Conservation (phyloP, 1,140 invertebrate species). For the Oncopeltus fasciatus region DNA sequence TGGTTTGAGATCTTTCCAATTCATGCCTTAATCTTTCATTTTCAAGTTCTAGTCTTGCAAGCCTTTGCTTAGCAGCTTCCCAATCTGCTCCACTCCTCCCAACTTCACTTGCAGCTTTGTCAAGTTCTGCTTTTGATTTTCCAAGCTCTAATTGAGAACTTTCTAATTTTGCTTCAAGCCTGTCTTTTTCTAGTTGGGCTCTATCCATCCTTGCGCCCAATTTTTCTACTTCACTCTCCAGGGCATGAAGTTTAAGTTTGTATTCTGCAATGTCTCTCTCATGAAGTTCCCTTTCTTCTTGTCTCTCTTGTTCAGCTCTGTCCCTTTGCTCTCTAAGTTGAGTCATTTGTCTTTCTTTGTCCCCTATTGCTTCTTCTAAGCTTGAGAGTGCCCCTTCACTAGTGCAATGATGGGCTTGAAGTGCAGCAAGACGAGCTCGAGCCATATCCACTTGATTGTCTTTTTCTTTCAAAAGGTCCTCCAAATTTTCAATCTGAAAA, state of each 20-base stretch:
- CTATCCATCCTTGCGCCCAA: constrained; percentile 64
- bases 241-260: constrained; percentile 80
- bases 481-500: constrained; percentile 84
- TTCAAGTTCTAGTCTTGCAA: constrained; percentile 72
- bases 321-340: constrained; percentile 85
- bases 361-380: constrained; percentile 86
- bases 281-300: constrained; percentile 86
- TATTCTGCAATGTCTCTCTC: constrained; percentile 87
- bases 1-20: constrained; percentile 64
- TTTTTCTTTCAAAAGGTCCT: constrained; percentile 92
- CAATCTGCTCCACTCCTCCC: constrained; percentile 75
- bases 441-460: constrained; percentile 96
- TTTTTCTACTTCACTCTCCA: constrained; percentile 67
- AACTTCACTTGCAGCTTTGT: constrained; percentile 77
- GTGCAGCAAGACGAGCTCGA: constrained; percentile 67
- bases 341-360: constrained; percentile 92
- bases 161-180: constrained; percentile 78
- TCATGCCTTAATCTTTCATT: constrained; percentile 76
- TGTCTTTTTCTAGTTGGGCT: constrained; percentile 72
- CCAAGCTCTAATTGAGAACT: constrained; percentile 83
- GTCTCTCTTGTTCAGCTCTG: constrained; percentile 87
- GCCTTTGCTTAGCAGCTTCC: constrained; percentile 74
- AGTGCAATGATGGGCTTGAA: constrained; percentile 84
- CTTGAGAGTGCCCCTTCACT: constrained; percentile 81
- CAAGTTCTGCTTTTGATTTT: constrained; percentile 82